Conservation (phyloP, 2,113 vertebrate genomes). For the Passer montanus region DNA sequence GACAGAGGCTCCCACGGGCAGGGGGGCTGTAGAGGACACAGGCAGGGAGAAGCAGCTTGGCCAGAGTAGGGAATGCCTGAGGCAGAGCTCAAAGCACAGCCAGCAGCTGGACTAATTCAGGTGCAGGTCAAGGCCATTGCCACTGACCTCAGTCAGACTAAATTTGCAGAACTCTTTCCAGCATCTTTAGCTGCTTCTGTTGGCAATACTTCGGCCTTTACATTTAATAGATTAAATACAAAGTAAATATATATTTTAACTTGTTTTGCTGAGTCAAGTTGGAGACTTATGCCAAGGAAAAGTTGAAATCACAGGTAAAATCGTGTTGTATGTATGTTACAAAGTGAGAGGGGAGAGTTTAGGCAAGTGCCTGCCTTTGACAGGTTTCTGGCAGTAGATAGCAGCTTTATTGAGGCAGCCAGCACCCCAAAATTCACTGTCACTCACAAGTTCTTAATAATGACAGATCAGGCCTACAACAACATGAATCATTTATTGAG, state of each 20-base stretch:
- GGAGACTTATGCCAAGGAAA: background rate
- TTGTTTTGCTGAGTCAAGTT: background rate
- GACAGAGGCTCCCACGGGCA: accelerated
- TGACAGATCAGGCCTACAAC: background rate
- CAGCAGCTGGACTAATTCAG: background rate
- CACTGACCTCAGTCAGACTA: background rate
- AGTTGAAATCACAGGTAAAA: background rate
- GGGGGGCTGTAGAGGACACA: background rate
- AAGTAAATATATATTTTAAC: background rate
- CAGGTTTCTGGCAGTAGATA: background rate
- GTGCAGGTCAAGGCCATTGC: background rate
- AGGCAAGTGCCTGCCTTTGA: background rate
- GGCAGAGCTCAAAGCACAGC: background rate
- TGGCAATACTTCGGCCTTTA: background rate
- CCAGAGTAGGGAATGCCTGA: background rate
- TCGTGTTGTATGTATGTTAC: background rate
- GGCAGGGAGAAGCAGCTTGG: background rate
- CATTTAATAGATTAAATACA: background rate
- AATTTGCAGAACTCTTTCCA: background rate
- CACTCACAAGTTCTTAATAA: background rate
- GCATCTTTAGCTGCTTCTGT: background rate
- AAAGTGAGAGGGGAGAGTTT: background rate
- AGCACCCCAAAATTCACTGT: background rate
- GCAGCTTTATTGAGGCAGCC: background rate
- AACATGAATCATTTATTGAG: background rate